Base-by-base conservation (phyloP, 2,797 vertebrate species). In the Bovichtus diacanthus region DNA sequence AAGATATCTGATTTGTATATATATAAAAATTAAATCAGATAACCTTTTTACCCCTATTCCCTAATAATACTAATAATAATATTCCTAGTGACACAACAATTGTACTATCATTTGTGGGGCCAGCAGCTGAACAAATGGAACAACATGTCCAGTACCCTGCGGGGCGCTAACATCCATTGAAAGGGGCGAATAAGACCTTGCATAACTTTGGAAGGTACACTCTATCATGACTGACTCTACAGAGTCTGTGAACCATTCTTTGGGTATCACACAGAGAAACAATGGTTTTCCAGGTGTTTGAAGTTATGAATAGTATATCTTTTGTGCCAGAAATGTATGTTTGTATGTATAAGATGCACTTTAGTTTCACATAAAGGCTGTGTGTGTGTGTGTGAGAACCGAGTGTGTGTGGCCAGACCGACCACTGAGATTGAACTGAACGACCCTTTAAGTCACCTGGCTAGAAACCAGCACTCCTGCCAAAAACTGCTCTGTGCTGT, bases 351-450 rank as follows among this genome's bases (percentile, higher is more conserved):
- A 59, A 67, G 39, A 34, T 16, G 16, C 21, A 29, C 8, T 46
- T 44, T 21, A 12, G 29, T 34, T 59, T 70, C 36, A 16, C 18
- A 43, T 23, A 38, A 66, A 47, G 36, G 34, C 19, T 4, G 27
- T 36, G n/a, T 4, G 10, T 19, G 5, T 12, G 18, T 8, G n/a
- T 31, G 34, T 34, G 2, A 31, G 50, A 10, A 25, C 3, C 43
- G 13, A 16, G 67, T 23, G 41, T 23, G 41, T 51, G 70, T 29
- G 71, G 25, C 54, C 16, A n/a, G 80, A 75, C 82, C 36, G 46
- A 88, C 86, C 66, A n/a, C 88, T 76, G 81, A 72, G 85, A 85
- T 69, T 69, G 78, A 93, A 90, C 87, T 7, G 39, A 64, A 46
- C 39, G 55, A 91, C 86, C 90, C 82, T 84, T 71, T 31, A 75